Evolutionary conservation across 2,888 invertebrate species (phyloP).

Genomic region (Monoplex corrugatus): DNA sequence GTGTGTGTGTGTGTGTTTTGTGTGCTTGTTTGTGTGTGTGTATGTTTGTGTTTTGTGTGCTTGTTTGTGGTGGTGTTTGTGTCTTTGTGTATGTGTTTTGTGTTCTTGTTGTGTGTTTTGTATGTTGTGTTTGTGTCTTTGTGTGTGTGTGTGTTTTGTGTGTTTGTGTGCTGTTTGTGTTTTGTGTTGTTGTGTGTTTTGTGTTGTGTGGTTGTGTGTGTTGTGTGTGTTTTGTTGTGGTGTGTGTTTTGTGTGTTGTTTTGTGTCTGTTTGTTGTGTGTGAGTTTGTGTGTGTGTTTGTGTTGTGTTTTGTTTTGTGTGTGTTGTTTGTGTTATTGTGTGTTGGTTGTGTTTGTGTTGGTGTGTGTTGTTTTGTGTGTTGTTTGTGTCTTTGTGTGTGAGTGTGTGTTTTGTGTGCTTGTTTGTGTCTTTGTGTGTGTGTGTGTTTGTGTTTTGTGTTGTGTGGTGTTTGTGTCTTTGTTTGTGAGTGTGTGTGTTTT

Average conservation of each 20-base stretch:
- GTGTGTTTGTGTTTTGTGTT: not conserved
- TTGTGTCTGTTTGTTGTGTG: not conserved
- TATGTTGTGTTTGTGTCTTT: too few species aligned
- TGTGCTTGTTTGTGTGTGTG: too few species aligned
- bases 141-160: too few species aligned
- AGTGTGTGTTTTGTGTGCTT: not conserved
- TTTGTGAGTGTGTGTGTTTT: not conserved
- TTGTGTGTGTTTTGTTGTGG: constrained; percentile 4
- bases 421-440: not conserved
- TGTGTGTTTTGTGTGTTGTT: not conserved
- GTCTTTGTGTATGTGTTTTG: not conserved
- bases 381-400: not conserved
- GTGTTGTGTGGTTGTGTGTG: not conserved
- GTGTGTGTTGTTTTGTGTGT: not conserved
- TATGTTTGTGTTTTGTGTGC: not conserved
- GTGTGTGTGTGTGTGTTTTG: too few species aligned
- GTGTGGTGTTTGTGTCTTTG: too few species aligned
- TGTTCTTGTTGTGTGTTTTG: not conserved
- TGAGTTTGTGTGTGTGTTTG: not conserved
- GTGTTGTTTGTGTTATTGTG: not conserved
- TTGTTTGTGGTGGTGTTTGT: not conserved
- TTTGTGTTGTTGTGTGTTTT: not conserved
- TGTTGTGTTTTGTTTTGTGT: not conserved
- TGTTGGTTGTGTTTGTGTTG: not conserved
- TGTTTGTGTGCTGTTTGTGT: not conserved